Evolutionary conservation across 2,888 invertebrate genomes (phyloP).

Genomic region (Antitype chi): DNA sequence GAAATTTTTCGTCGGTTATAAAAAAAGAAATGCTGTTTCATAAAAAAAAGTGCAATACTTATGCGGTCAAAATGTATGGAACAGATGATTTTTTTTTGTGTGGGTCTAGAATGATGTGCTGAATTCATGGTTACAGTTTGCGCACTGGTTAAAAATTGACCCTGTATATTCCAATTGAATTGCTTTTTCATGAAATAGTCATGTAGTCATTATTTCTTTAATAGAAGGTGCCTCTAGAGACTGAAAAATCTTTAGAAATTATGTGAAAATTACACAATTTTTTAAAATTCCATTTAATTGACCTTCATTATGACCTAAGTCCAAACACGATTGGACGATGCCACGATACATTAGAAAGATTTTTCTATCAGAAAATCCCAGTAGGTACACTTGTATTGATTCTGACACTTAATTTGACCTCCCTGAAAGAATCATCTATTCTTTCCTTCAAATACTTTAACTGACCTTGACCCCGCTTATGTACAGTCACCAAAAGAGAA

Average conservation of each 20-base stretch:
- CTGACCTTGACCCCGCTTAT: conserved; percentile 1
- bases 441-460: background rate
- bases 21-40: no score
- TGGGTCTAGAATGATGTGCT: no score
- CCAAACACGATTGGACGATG: background rate
- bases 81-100: no score
- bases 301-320: background rate
- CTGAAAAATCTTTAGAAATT: background rate
- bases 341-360: background rate
- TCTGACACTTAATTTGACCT: background rate
- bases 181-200: no score
- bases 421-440: background rate
- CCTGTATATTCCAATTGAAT: no score
- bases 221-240: background rate
- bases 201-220: no score
- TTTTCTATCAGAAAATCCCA: background rate
- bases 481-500: background rate
- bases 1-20: no score
- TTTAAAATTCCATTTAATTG: background rate
- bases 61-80: no score
- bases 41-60: no score
- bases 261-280: background rate
- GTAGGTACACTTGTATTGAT: conserved; percentile 12
- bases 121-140: no score
- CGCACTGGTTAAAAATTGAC: no score